These are phyloP conservation scores for Acrocephalus arundinaceus DNA, from an alignment of 2,113 vertebrate species.

Conservation along the genomic window DNA sequence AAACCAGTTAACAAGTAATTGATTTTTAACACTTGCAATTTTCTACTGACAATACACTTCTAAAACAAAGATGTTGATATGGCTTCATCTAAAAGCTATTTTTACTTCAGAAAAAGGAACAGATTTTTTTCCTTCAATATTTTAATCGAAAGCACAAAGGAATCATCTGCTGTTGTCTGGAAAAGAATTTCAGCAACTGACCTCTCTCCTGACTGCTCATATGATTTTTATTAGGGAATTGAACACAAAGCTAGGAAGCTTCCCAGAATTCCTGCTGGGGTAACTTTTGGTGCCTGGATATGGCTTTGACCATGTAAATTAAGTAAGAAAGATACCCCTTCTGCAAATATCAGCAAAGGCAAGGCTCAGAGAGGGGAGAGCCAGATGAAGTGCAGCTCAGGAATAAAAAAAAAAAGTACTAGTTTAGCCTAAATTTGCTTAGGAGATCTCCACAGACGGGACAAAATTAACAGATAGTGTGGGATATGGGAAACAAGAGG, in stretches of 20 bases:
- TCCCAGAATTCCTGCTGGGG: background rate
- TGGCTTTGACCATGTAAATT: background rate
- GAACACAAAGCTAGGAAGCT: background rate
- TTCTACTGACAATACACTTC: constrained; percentile 6
- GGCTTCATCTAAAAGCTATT: background rate
- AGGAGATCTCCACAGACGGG: background rate
- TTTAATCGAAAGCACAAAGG: background rate
- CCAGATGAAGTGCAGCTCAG: background rate
- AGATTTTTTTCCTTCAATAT: constrained; percentile 17
- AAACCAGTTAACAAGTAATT: background rate
- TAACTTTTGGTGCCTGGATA: background rate
- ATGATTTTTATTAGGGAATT: constrained; percentile 1
- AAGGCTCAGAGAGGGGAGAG: background rate
- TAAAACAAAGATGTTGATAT: constrained; percentile 2
- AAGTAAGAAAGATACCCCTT: background rate
- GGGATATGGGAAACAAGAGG: background rate
- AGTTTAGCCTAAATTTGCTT: background rate
- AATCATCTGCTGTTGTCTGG: constrained; percentile 22
- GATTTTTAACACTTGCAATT: constrained; percentile 1
- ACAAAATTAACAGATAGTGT: background rate
- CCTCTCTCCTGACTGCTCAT: constrained; percentile 22
- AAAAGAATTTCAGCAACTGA: constrained; percentile 15
- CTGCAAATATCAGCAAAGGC: background rate
- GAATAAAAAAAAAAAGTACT: background rate
- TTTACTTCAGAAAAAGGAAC: constrained; percentile 28